These are phyloP conservation scores for Fistularia commersonii DNA, from an alignment of 2,797 vertebrate species.

Conservation along the genomic window DNA sequence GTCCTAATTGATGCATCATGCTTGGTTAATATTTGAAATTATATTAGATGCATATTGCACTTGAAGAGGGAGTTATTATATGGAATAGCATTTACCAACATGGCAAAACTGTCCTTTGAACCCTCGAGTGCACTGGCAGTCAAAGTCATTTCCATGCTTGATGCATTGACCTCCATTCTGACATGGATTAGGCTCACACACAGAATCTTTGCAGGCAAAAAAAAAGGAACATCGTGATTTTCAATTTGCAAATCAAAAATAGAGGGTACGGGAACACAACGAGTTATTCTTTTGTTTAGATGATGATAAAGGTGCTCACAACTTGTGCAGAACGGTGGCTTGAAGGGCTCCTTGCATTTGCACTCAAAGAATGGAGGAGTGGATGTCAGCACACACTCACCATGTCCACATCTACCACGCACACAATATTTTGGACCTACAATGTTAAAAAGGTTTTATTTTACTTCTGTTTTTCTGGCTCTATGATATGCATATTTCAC, in stretches of 20 bases:
- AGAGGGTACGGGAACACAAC: neutral
- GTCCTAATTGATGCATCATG: slow-evolving; percentile 37
- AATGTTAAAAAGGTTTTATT: neutral
- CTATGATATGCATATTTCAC: too few relatives aligned
- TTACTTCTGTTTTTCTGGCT: neutral
- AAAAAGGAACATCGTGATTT: neutral
- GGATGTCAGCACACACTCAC: slow-evolving; percentile 72
- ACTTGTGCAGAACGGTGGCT: slow-evolving; percentile 78
- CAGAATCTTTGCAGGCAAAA: slow-evolving; percentile 40
- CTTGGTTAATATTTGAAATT: neutral
- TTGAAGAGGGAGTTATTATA: neutral
- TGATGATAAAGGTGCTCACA: slow-evolving; percentile 45
- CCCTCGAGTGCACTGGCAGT: slow-evolving; percentile 61
- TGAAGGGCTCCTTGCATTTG: slow-evolving; percentile 77
- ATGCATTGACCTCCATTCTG: slow-evolving; percentile 69
- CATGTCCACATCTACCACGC: slow-evolving; percentile 57
- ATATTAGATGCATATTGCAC: neutral
- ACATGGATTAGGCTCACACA: slow-evolving; percentile 70
- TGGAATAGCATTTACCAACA: slow-evolving; percentile 64
- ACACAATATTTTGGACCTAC: slow-evolving; percentile 57
- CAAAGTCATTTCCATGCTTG: slow-evolving; percentile 56
- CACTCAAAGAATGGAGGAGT: slow-evolving; percentile 68
- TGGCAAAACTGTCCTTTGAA: slow-evolving; percentile 70
- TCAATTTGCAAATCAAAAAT: neutral
- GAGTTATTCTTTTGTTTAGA: neutral